Evolutionary conservation across 1,140 invertebrate species (phyloP), one percentile per base, ranked within the genome.

Genomic region (Thaumatotibia leucotreta): DNA sequence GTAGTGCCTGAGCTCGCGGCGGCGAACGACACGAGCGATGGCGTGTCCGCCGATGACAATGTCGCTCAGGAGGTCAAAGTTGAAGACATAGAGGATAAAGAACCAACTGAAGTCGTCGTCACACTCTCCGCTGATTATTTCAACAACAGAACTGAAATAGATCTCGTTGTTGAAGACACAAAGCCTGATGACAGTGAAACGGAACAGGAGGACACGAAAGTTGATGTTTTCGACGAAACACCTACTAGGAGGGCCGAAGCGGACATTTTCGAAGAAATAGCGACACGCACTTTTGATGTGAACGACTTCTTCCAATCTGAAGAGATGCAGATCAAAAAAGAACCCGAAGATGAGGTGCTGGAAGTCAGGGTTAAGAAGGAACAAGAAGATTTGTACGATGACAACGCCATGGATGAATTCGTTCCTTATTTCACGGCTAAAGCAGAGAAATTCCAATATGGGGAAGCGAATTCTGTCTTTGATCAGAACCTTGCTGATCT

Each of bases 401-500:
- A 91, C 35, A 91, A 91, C 61, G 91, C 89, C 0, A 87, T 91
- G 6, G 87, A 88, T 33, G 88, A 92, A 39, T 91, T 82, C 35
- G 83, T 91, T 10, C 85, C 89, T 0, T 91, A 89, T 31, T 91
- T 91, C 72, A 71, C 80, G 1, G 73, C 77, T n/a, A 86, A 84
- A 70, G 50, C 80, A 1, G 82, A 84, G 31, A 82, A 83, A 62
- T 69, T 82, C 54, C 84, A 86, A 24, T 63, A 79, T 14, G 82
- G 75, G 0, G 88, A 86, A 20, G 65, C 81, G 0, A 77, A 88
- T 62, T 89, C 88, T 2, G 87, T 92, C 0, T 83, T 81, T 61
- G 77, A 89, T 14, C 88, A 92, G 64, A 92, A 92, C 63, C 68
- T 92, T 66, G 88, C 89, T 0, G 91, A 92, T 66, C 63, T 92